Evolutionary conservation across 2,888 invertebrate species (phyloP), one percentile per base, ranked within the genome.

Genomic region (Lymantria dispar): DNA sequence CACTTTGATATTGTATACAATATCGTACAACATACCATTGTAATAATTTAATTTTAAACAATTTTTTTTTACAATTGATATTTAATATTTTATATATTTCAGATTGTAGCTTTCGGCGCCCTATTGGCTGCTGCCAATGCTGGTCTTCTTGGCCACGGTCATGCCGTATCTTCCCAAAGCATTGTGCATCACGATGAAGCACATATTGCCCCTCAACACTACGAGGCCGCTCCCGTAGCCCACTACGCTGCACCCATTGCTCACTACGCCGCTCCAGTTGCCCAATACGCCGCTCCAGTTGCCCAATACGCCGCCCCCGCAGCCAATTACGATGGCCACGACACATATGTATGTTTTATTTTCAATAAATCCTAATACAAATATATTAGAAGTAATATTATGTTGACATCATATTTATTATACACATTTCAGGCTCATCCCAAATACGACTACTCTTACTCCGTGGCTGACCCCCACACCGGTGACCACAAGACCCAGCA

Each of bases 401-500:
- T 3, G n/a, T 9, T 37, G 7, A 7, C 38, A 38, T n/a, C 2
- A 38, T 38, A 38, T 2, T 2, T 11, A n/a, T n/a, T 7, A n/a
- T 38, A 11, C 11, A 12, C 8, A 38, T 60, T 66, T 7, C 64
- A 86, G 85, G 74, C 83, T 44, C 77, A 85, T 64, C 85, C 85
- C 47, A 83, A 81, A 74, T 86, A 86, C 72, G 81, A 87, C 73
- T 92, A 83, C 73, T 82, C 85, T 11, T 92, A 92, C 80, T 91
- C 91, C 58, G 92, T 92, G 54, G 76, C 87, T 30, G 92, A 92
- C 78, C 87, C 87, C 13, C 92, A 93, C 70, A 92, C 92, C 62
- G 93, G 92, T 37, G 93, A 93, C 81, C 89, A 92, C 78, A 92
- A 93, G 77, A 80, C 83, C 46, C 91, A 91, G 78, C 89, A 91